Evolutionary conservation across 2,888 invertebrate species (phyloP).

Genomic region (Eutolmus rufibarbis): DNA sequence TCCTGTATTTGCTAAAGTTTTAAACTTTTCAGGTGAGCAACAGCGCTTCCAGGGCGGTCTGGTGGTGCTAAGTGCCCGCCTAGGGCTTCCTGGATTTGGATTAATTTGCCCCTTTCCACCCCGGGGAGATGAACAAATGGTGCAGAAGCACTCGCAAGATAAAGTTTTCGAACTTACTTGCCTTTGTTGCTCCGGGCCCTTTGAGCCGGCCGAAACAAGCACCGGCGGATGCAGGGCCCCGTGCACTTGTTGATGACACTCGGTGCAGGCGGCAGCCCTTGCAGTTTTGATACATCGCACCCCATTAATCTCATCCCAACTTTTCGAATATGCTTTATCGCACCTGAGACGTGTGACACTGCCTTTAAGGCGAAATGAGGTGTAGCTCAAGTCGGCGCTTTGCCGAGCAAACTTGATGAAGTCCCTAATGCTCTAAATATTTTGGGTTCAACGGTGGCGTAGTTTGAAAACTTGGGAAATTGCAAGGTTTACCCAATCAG

Average conservation of each 20-base stretch:
- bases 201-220: not conserved
- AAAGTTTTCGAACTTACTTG: not conserved
- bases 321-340: not conserved
- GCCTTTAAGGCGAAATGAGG: not conserved
- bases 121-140: not conserved
- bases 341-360: not conserved
- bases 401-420: not conserved
- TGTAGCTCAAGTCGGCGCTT: not conserved
- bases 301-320: not conserved
- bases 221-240: not conserved
- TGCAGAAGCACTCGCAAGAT: not conserved
- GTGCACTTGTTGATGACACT: not conserved
- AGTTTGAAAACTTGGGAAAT: not conserved
- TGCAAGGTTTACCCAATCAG: not conserved
- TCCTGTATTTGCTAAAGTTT: not conserved
- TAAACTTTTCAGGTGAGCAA: not conserved
- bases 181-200: not conserved
- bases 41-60: not conserved
- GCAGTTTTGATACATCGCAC: not conserved
- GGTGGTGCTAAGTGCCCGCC: not conserved
- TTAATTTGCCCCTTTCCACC: not conserved
- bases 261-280: not conserved
- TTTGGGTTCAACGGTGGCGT: not conserved
- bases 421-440: not conserved
- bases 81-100: not conserved